Evolutionary conservation across 2,888 invertebrate genomes (phyloP).

Genomic region (Lithosia quadra): DNA sequence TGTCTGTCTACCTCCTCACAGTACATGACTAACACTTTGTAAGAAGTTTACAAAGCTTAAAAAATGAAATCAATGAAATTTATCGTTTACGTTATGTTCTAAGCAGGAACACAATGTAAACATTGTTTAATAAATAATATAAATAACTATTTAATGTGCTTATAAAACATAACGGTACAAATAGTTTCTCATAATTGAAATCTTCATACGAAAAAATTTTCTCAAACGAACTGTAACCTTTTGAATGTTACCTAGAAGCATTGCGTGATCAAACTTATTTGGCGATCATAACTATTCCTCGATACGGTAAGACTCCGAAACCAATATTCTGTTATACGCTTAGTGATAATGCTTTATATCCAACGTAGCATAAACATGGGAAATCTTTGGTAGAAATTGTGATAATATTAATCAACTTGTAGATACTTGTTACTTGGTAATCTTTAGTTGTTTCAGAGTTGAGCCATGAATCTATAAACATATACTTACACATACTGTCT

Average conservation of each 20-base stretch:
- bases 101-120: neutral
- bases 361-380: neutral
- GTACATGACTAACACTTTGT: neutral
- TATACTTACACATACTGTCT: neutral
- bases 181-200: neutral
- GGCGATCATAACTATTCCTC: conserved; percentile 34
- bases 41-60: neutral
- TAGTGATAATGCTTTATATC: neutral
- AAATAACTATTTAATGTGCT: neutral
- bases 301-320: neutral
- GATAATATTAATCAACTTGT: conserved; percentile 2
- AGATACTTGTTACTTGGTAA: neutral
- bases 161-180: neutral
- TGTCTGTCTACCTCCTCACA: neutral
- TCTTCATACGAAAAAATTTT: conserved; percentile 19
- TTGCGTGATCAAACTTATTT: conserved; percentile 57
- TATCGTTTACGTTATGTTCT: no score
- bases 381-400: neutral
- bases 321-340: conserved; percentile 1
- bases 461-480: neutral
- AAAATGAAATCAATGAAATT: neutral
- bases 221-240: conserved; percentile 54
- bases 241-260: conserved; percentile 52
- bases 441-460: neutral
- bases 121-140: neutral